Conservation (phyloP, 2,888 invertebrate species). For the Drosophila buzzatii region DNA sequence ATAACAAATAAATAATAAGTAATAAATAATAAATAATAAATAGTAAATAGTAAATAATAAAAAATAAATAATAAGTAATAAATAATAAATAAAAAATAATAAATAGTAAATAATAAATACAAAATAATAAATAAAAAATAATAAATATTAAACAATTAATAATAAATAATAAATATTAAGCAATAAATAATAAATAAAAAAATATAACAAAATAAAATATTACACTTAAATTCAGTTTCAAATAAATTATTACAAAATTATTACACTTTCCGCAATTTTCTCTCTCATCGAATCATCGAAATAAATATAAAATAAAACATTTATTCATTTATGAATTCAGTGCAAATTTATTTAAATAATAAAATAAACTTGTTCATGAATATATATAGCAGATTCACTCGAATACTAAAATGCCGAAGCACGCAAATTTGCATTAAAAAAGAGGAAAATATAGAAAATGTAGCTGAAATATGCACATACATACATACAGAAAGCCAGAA, state of each 20-base stretch:
- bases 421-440: conserved; percentile 15
- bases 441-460: not conserved
- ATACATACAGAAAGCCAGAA: not conserved
- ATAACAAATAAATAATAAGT: not conserved
- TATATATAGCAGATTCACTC: not conserved
- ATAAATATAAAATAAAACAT: not conserved
- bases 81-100: not conserved
- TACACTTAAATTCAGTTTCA: not conserved
- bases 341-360: conserved; percentile 1
- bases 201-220: not conserved
- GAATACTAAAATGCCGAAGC: not conserved
- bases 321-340: conserved; percentile 2
- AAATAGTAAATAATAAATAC: not conserved
- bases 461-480: not conserved
- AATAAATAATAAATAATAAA: not conserved
- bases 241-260: not conserved
- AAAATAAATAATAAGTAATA: not conserved
- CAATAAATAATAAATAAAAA: not conserved
- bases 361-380: conserved; percentile 5
- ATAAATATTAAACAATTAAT: not conserved
- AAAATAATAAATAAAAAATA: not conserved
- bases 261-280: not conserved
- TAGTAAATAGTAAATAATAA: not conserved
- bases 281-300: not conserved
- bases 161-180: not conserved